Base-by-base conservation (phyloP, 2,113 vertebrate genomes). In the Amia ocellicauda region DNA sequence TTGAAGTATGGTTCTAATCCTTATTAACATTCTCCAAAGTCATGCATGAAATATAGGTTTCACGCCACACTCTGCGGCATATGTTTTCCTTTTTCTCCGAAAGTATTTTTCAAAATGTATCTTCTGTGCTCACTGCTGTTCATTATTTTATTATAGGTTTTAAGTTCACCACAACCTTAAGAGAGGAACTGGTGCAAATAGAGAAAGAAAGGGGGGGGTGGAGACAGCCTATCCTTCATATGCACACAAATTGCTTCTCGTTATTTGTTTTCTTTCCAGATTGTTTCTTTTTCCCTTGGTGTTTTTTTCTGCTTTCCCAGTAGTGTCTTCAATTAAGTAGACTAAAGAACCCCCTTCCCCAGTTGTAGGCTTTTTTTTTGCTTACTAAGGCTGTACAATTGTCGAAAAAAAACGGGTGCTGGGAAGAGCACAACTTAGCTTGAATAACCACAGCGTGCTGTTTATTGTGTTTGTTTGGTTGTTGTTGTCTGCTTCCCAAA, bases 21-120 rank as follows among this genome's bases (percentile, higher is more conserved):
- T 93, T 91, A 93, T 93, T 92, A 93, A 88, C 89, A 89, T 94
- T 91, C 86, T 91, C 90, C 77, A 83, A 85, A 89, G 89, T 92
- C 92, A 89, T 86, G 84, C 89, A 86, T 94, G 92, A 91, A 92
- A 91, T 90, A 92, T 79, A 84, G 86, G 84, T 91, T 91, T 85
- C 89, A 80, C 79, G 86, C 84, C 86, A 86, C 87, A 87, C 88
- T 86, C 74, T 70, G 61, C 76, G 68, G 80, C 87, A 84, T 93
- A 75, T 96, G 91, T 92, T 94, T 85, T 93, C 90, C 86, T 92
- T 91, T 90, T 91, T 88, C 85, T 82, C 77, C 76, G 64, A 82
- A 85, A 82, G 82, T 89, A 90, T 93, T 90, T 92, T 87, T 89
- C 85, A 88, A 73, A 88, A 77, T 73, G 85, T 85, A 85, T 88